Evolutionary conservation across 2,888 invertebrate genomes (phyloP).

Genomic region (Parnassius apollo): DNA sequence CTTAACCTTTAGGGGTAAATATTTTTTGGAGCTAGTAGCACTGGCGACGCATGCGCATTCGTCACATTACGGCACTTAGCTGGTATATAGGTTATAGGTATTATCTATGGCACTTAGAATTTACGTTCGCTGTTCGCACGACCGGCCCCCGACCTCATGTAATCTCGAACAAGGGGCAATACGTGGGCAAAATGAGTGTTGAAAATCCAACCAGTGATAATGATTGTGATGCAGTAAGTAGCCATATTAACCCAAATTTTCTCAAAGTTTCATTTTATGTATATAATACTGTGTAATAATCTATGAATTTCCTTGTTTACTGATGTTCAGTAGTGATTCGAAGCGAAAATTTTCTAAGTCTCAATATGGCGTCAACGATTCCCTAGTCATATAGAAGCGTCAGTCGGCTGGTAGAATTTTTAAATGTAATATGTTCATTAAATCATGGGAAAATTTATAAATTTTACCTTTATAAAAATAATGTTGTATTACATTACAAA

Average conservation of each 20-base stretch:
- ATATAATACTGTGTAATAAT: constrained; percentile 31
- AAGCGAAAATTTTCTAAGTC: constrained; percentile 85
- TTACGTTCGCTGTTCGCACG: constrained; percentile 50
- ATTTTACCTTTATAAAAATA: constrained; percentile 1
- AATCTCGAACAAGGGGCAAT: constrained; percentile 61
- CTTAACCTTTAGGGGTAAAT: no score
- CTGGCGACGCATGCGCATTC: constrained; percentile 82
- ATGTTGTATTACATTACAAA: constrained; percentile 12
- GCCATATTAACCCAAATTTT: constrained; percentile 44
- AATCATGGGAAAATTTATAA: not conserved
- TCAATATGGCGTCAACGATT: constrained; percentile 93
- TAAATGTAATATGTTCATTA: constrained; percentile 9
- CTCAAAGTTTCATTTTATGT: constrained; percentile 34
- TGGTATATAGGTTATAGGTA: no score
- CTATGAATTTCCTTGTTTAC: constrained; percentile 57
- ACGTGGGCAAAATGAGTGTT: constrained; percentile 84
- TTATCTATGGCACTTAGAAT: constrained; percentile 84
- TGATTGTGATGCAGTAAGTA: constrained; percentile 83
- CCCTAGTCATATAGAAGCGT: constrained; percentile 70
- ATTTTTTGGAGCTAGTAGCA: no score
- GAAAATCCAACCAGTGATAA: constrained; percentile 83
- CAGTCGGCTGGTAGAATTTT: constrained; percentile 45
- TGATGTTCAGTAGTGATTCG: constrained; percentile 72
- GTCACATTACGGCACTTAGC: constrained; percentile 82
- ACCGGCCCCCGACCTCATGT: constrained; percentile 68